phyloP scores from a whole-genome alignment of 2,888 invertebrate species.

The Dynastes tityus region DNA sequence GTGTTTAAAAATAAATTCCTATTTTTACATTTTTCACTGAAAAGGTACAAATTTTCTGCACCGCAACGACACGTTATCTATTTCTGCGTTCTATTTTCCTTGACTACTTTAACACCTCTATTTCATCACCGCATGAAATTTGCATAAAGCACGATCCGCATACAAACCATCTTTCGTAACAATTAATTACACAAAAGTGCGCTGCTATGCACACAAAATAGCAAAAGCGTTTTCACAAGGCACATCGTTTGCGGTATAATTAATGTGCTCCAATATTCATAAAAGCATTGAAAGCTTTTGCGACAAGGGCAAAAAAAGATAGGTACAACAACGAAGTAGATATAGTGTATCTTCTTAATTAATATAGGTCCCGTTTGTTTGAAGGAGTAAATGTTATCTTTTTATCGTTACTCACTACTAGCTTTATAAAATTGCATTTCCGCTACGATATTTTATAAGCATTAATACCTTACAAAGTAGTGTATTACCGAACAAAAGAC shows the following conservation, averaged over 20 bases:
- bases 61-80: background rate
- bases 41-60: background rate
- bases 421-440: background rate
- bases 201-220: conserved; percentile 36
- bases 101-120: conserved; percentile 27
- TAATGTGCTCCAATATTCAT: conserved; percentile 49
- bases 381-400: too few species aligned
- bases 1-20: too few species aligned
- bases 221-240: conserved; percentile 35
- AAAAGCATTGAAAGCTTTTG: conserved; percentile 27
- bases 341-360: background rate
- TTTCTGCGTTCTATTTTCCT: conserved; percentile 24
- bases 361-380: background rate
- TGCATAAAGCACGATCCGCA: conserved; percentile 47
- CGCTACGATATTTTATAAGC: too few species aligned
- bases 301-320: conserved; percentile 17
- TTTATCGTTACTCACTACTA: background rate
- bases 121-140: conserved; percentile 25
- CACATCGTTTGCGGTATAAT: conserved; percentile 48
- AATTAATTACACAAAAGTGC: conserved; percentile 45
- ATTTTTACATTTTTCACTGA: too few species aligned
- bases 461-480: too few species aligned
- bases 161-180: conserved; percentile 41
- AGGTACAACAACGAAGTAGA: background rate
- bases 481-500: too few species aligned